phyloP scores from a whole-genome alignment of 1,140 invertebrate genomes.

The Chlorops oryzae region DNA sequence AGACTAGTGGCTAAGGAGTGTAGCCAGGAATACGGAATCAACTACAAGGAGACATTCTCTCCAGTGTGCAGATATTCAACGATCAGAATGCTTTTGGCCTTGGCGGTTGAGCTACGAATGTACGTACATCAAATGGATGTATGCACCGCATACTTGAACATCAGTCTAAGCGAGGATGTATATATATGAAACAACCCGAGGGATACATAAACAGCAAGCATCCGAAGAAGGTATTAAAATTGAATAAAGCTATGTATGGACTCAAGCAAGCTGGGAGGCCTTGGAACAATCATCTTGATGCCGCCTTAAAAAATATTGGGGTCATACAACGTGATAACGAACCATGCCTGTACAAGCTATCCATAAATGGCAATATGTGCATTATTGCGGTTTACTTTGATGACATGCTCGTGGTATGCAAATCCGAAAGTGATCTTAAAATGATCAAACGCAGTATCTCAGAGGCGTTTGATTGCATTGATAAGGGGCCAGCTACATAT shows the following conservation, averaged over 20 bases:
- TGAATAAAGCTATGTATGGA: conserved; percentile 29
- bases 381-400: conserved; percentile 9
- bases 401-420: conserved; percentile 7
- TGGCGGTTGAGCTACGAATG: conserved; percentile 5
- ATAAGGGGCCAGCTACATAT: too few species aligned
- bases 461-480: too few species aligned
- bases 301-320: conserved; percentile 24
- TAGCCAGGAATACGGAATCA: conserved; percentile 27
- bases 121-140: conserved; percentile 13
- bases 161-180: conserved; percentile 7
- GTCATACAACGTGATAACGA: conserved; percentile 25
- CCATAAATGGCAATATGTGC: neutral
- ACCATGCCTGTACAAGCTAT: conserved; percentile 16
- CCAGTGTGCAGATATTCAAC: conserved; percentile 33
- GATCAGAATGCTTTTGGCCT: conserved; percentile 29
- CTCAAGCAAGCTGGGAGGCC: conserved; percentile 27
- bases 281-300: conserved; percentile 29
- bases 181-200: conserved; percentile 14
- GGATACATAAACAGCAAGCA: neutral
- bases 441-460: too few species aligned
- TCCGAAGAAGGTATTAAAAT: conserved; percentile 29
- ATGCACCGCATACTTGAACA: conserved; percentile 9
- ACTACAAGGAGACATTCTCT: conserved; percentile 41
- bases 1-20: conserved; percentile 41
- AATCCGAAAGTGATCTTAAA: too few species aligned